These are phyloP conservation scores for Acrocephalus kingi DNA, from an alignment of 2,113 vertebrate genomes.

Conservation along the genomic window DNA sequence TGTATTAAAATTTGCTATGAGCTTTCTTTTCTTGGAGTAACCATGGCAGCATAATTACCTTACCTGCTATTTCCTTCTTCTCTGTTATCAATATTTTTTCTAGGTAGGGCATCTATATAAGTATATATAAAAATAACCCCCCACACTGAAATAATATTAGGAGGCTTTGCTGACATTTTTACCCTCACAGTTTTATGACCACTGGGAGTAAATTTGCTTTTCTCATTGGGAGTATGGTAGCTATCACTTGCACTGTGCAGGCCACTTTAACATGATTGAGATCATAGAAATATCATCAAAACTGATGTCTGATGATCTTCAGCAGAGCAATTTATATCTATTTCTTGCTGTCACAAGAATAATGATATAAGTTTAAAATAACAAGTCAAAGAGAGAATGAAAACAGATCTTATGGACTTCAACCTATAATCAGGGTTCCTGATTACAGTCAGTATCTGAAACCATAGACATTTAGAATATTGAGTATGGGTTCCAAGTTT, in stretches of 20 bases:
- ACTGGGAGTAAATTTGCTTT: not conserved
- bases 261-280: not conserved
- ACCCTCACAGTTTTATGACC: not conserved
- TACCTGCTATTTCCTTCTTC: not conserved
- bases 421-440: not conserved
- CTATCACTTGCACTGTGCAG: not conserved
- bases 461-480: not conserved
- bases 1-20: not conserved
- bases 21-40: not conserved
- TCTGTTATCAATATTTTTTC: not conserved
- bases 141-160: not conserved
- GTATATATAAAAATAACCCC: not conserved
- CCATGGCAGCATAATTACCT: conserved; percentile 41
- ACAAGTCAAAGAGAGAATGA: not conserved
- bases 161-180: not conserved
- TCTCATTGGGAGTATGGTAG: not conserved
- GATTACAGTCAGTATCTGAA: not conserved
- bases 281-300: not conserved
- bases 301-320: not conserved
- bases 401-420: not conserved
- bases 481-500: not conserved
- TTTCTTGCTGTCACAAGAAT: not conserved
- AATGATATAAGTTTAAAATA: conserved; percentile 14
- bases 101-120: not conserved
- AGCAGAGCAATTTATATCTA: not conserved